Conservation (phyloP, 2,888 invertebrate species). For the Galeopsomyia nigrocyanea region DNA sequence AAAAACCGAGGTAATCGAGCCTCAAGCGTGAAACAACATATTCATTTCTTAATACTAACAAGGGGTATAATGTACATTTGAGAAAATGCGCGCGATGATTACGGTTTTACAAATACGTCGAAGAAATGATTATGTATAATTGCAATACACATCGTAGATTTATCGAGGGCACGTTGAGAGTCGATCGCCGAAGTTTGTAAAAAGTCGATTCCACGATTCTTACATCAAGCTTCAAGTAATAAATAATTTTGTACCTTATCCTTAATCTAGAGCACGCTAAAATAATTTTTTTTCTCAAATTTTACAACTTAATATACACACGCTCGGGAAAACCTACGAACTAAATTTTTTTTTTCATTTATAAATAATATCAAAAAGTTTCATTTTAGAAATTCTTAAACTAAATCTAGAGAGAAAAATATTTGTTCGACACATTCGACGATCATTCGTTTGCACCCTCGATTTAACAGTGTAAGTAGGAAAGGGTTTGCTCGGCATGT, state of each 20-base stretch:
- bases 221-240: constrained; percentile 20
- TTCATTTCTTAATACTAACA: constrained; percentile 54
- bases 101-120: constrained; percentile 40
- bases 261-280: constrained; percentile 24
- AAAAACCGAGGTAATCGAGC: constrained; percentile 17
- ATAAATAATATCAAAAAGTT: constrained; percentile 39
- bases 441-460: constrained; percentile 31
- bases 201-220: constrained; percentile 38
- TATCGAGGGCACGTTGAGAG: constrained; percentile 17
- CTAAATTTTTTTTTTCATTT: constrained; percentile 30
- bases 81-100: constrained; percentile 53
- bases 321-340: constrained; percentile 23
- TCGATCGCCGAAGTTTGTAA: constrained; percentile 32
- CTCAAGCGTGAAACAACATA: constrained; percentile 47
- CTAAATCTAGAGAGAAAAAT: constrained; percentile 26
- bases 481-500: constrained; percentile 33
- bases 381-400: constrained; percentile 27
- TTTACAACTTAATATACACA: constrained; percentile 33
- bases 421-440: constrained; percentile 27
- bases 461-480: constrained; percentile 38
- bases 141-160: constrained; percentile 27
- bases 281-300: constrained; percentile 12
- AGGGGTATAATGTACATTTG: constrained; percentile 56
- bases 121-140: constrained; percentile 41
- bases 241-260: constrained; percentile 39